phyloP scores from a whole-genome alignment of 1,140 invertebrate species.

The Monochamus saltuarius region DNA sequence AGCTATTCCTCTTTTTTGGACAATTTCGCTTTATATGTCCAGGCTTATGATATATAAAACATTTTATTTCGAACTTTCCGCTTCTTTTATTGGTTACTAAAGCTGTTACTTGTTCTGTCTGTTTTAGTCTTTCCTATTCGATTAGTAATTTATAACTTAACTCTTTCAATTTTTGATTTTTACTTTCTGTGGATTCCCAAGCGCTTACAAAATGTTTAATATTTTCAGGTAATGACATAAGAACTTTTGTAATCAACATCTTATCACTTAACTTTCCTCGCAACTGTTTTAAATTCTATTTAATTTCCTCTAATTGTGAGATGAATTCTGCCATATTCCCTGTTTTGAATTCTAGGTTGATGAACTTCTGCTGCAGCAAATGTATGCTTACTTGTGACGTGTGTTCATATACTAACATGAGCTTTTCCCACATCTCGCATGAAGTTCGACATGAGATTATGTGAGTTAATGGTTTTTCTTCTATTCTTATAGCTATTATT shows the following conservation, averaged over 20 bases:
- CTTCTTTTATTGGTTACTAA: not conserved
- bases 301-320: slow-evolving; percentile 10
- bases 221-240: slow-evolving; percentile 18
- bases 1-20: not conserved
- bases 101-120: not conserved
- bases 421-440: slow-evolving; percentile 25
- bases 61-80: slow-evolving; percentile 2
- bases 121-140: not conserved
- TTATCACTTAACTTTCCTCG: slow-evolving; percentile 16
- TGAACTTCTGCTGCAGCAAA: too few relatives aligned
- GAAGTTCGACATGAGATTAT: slow-evolving; percentile 21
- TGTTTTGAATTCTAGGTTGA: too few relatives aligned
- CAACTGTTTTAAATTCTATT: slow-evolving; percentile 1
- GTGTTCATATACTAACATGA: slow-evolving; percentile 19
- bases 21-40: not conserved
- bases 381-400: too few relatives aligned
- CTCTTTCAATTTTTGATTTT: slow-evolving; percentile 4
- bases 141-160: not conserved
- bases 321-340: slow-evolving; percentile 16
- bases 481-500: slow-evolving; percentile 17
- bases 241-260: slow-evolving; percentile 12
- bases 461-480: slow-evolving; percentile 15
- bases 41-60: not conserved
- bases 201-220: slow-evolving; percentile 16
- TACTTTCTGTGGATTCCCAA: slow-evolving; percentile 2